Conservation (phyloP, 2,888 invertebrate genomes). For the Phoronis australis region DNA sequence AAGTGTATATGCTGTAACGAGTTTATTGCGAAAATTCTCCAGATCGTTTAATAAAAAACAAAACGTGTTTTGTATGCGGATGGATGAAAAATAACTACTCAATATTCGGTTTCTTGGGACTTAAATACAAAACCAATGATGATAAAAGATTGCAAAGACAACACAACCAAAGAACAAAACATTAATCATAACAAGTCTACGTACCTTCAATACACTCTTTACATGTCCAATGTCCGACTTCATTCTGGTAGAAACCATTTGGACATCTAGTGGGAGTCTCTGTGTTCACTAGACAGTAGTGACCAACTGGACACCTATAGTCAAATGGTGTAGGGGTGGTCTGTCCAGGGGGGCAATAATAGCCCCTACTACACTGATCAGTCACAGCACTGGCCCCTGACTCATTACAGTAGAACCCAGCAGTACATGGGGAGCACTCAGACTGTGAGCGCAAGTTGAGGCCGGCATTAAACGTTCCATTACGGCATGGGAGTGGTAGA, state of each 20-base stretch:
- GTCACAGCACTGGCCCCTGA: conserved; percentile 27
- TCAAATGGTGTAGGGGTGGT: conserved; percentile 29
- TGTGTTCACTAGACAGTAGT: conserved; percentile 28
- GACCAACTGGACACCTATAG: conserved; percentile 35
- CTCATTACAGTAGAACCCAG: conserved; percentile 38
- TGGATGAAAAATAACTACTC: no score
- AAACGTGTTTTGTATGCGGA: no score
- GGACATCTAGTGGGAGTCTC: conserved; percentile 28
- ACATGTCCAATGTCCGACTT: conserved; percentile 29
- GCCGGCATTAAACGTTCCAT: conserved; percentile 39
- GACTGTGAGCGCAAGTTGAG: conserved; percentile 15
- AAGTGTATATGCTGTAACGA: no score
- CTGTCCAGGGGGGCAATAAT: conserved; percentile 43
- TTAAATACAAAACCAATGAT: no score
- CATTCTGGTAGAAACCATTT: conserved; percentile 35
- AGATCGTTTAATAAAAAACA: no score
- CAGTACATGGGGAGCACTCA: conserved; percentile 33
- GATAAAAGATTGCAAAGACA: no score
- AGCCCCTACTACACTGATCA: conserved; percentile 36
- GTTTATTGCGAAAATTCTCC: no score
- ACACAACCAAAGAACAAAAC: no score
- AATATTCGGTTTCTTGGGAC: no score
- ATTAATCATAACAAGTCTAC: neutral
- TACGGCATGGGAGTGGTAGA: conserved; percentile 34
- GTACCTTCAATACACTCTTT: conserved; percentile 40